Evolutionary conservation across 2,113 vertebrate species (phyloP).

Genomic region (Pachycephala philippinensis): DNA sequence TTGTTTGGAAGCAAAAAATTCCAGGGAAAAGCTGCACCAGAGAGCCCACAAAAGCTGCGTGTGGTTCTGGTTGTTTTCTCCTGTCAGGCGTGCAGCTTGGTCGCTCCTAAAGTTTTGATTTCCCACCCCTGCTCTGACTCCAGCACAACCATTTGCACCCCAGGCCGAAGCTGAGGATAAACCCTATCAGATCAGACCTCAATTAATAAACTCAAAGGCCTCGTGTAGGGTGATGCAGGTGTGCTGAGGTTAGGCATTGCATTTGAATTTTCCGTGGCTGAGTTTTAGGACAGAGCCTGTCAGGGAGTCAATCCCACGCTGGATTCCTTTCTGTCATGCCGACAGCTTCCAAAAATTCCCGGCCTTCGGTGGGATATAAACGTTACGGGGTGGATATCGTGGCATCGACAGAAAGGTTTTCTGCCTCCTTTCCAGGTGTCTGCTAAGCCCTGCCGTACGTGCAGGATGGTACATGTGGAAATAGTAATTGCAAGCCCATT

Average conservation of each 20-base stretch:
- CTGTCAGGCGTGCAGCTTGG: background rate
- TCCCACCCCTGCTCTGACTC: background rate
- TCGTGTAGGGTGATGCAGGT: background rate
- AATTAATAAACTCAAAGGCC: background rate
- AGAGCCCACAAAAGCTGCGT: background rate
- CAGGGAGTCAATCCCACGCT: background rate
- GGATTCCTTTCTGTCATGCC: background rate
- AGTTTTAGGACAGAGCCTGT: background rate
- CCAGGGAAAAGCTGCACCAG: background rate
- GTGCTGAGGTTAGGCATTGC: background rate
- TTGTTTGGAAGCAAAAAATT: background rate
- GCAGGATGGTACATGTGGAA: conserved; percentile 53
- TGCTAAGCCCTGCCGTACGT: background rate
- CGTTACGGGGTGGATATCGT: background rate
- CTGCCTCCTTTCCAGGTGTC: background rate
- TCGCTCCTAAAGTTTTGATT: background rate
- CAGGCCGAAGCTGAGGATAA: background rate
- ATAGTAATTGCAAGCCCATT: conserved; percentile 60
- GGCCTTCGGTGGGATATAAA: background rate
- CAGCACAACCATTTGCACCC: background rate
- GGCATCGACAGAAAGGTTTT: background rate
- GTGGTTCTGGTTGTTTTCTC: background rate
- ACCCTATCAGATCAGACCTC: background rate
- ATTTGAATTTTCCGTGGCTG: background rate
- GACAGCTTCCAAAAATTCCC: background rate